Evolutionary conservation across 2,113 vertebrate genomes (phyloP), one percentile per base, ranked within the genome.

Genomic region (Takifugu flavidus): DNA sequence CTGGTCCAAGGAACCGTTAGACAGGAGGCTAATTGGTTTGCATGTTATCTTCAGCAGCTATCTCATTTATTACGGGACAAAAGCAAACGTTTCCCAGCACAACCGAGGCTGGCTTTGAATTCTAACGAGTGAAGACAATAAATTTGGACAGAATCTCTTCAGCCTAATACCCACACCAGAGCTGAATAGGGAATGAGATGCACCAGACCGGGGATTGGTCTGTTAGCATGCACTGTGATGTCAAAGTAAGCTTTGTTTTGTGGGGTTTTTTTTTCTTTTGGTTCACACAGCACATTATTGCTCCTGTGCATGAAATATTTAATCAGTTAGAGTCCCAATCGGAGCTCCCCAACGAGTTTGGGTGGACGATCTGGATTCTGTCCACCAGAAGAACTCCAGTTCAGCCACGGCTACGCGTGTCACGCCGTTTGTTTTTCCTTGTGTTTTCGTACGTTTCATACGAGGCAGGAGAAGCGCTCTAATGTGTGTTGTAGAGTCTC

Each of bases 171-270:
- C 58, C 57, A 28, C 52, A 44, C 10, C 13, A 47, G 57, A 12
- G 53, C 59, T 78, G 82, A 81, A 83, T 70, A 68, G 53, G 73
- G 43, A 79, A 78, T 80, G 56, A 74, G 67, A 71, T 14, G 74
- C 80, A 80, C 69, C 63, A 71, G 67, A 79, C 44, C 60, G 59
- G 53, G 64, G 68, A 70, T 72, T 62, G 55, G 25, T 49, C 56
- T 59, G 63, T 72, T 75, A 57, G 56, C 78, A 75, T 79, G 59
- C 68, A 54, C 56, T 72, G 74, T 67, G 84, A 63, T 63, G 20
- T 76, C 53, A 79, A 75, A 77, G 78, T 44, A 74, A 72, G 71
- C 59, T 56, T 70, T 75, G 72, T 77, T 78, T 39, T 62, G 73
- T 72, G 20, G 20, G 20, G 20, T 20, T 20, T 20, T 20, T 20